A percentile compares a stretch with the other conserved stretches of the same genome.
Evolutionary conservation across 1,140 invertebrate species (phyloP).

Genomic region (Brachionus koreanus): DNA sequence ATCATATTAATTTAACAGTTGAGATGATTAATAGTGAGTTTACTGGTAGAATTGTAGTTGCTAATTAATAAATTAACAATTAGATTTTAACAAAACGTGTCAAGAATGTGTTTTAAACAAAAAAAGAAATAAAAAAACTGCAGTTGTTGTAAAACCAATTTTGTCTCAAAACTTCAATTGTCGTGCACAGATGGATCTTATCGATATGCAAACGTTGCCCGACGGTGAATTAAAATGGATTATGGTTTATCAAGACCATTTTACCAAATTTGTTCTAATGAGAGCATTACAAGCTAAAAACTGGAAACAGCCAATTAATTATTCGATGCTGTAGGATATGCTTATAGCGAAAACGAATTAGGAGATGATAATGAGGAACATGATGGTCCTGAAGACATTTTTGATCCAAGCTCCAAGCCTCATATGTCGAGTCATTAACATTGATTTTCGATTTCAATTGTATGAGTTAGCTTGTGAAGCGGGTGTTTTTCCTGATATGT

Average conservation of each 20-base stretch:
- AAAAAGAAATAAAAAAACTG: slow-evolving; percentile 38
- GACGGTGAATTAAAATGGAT: too few relatives aligned
- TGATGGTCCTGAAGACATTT: background rate
- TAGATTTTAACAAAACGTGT: slow-evolving; percentile 39
- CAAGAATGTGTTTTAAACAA: slow-evolving; percentile 44
- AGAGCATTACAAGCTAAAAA: too few relatives aligned
- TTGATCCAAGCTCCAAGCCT: background rate
- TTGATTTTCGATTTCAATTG: background rate
- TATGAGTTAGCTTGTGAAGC: background rate
- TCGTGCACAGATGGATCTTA: background rate
- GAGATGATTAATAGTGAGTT: too few relatives aligned
- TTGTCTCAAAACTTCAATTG: too few relatives aligned
- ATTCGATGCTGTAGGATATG: background rate
- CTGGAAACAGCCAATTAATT: too few relatives aligned
- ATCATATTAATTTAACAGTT: too few relatives aligned
- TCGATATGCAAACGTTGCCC: too few relatives aligned
- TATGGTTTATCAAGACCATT: too few relatives aligned
- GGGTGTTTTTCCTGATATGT: background rate
- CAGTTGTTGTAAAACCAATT: too few relatives aligned
- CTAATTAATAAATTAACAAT: background rate
- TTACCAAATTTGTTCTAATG: too few relatives aligned
- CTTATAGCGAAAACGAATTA: background rate
- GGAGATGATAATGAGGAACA: background rate
- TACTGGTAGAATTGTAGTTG: background rate
- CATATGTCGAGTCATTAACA: background rate